A percentile compares a stretch with the other conserved stretches of the same genome.
phyloP scores from a whole-genome alignment of 2,113 vertebrate species.

The Leucopternis melanops region DNA sequence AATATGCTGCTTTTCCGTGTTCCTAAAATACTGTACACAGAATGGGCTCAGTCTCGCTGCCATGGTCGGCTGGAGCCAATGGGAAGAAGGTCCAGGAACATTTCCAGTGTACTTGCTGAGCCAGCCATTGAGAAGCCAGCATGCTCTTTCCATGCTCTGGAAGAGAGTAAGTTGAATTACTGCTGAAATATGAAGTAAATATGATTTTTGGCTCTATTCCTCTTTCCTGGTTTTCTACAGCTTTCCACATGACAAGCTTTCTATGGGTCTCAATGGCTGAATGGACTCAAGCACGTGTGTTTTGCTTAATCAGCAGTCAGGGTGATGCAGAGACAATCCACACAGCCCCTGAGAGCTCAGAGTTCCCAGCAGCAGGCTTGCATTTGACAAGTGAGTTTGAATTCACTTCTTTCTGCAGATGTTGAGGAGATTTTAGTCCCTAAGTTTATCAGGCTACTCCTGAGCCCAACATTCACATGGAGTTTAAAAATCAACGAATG shows the following conservation, averaged over 20 bases:
- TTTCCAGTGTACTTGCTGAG: neutral
- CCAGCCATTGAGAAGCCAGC: neutral
- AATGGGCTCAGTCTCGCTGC: neutral
- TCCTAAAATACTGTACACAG: neutral
- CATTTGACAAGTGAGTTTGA: neutral
- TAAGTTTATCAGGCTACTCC: neutral
- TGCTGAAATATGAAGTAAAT: neutral
- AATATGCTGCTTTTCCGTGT: neutral
- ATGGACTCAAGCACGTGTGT: neutral
- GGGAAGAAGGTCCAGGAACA: neutral
- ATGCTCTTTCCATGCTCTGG: neutral
- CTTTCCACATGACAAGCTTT: neutral
- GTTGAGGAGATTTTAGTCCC: neutral
- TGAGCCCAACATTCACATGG: neutral
- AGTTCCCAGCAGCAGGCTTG: neutral
- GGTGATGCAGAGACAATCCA: neutral
- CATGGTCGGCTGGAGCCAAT: neutral
- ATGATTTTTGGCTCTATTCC: neutral
- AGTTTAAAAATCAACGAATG: neutral
- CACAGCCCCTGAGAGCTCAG: neutral
- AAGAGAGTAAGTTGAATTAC: neutral
- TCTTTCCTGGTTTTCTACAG: neutral
- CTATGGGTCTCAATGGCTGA: neutral
- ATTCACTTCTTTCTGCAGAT: conserved; percentile 30
- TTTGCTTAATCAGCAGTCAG: neutral